Evolutionary conservation across 2,888 invertebrate species (phyloP).

Genomic region (Pimpla rufipes): DNA sequence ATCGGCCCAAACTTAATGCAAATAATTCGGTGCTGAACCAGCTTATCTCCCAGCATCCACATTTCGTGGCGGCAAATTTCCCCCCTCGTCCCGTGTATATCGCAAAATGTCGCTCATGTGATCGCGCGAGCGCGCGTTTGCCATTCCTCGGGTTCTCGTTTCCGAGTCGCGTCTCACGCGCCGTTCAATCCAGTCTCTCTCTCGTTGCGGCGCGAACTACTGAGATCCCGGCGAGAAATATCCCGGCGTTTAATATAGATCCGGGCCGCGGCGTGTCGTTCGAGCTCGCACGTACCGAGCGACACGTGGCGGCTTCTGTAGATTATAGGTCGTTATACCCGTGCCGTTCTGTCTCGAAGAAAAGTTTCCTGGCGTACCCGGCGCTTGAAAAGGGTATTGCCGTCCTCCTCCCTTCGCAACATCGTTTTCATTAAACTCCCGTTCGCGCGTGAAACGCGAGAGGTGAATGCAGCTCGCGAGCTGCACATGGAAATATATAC

Average conservation of each 20-base stretch:
- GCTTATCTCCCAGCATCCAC: neutral
- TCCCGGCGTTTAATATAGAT: neutral
- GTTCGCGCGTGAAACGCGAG: neutral
- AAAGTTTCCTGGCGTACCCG: neutral
- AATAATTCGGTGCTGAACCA: neutral
- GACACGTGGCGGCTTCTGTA: slow-evolving; percentile 20
- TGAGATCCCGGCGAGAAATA: slow-evolving; percentile 26
- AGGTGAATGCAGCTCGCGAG: no score
- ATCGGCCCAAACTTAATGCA: neutral
- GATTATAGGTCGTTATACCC: slow-evolving; percentile 18
- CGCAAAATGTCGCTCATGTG: neutral
- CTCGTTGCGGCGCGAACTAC: slow-evolving; percentile 17
- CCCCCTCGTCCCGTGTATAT: neutral
- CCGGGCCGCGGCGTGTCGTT: neutral
- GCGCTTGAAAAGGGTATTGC: neutral
- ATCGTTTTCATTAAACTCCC: neutral
- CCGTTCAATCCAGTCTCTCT: slow-evolving; percentile 2
- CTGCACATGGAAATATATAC: no score
- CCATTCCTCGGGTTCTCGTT: neutral
- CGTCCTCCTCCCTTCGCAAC: neutral
- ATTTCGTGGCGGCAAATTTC: slow-evolving; percentile 5
- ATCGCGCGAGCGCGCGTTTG: slow-evolving; percentile 1
- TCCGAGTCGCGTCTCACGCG: neutral
- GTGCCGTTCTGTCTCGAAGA: neutral
- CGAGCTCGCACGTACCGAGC: neutral